Evolutionary conservation across 2,888 invertebrate species (phyloP).

Genomic region (Anthophora plumipes): DNA sequence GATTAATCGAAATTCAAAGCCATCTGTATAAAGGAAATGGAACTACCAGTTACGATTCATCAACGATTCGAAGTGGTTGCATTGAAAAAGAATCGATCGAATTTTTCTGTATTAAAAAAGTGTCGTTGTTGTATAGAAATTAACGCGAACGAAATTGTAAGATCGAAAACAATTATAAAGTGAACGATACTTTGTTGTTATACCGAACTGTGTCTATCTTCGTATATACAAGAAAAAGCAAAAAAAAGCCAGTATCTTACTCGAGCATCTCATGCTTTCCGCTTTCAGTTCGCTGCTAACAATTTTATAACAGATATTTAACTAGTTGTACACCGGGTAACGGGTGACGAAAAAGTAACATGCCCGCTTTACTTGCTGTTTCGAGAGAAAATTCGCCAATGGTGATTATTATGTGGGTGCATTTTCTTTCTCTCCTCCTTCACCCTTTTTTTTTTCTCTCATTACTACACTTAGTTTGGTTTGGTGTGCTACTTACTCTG

Average conservation of each 20-base stretch:
- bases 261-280: slow-evolving; percentile 53
- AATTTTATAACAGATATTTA: slow-evolving; percentile 47
- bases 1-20: slow-evolving; percentile 39
- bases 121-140: slow-evolving; percentile 3
- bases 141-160: slow-evolving; percentile 6
- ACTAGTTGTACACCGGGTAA: slow-evolving; percentile 37
- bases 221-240: slow-evolving; percentile 17
- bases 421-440: neutral
- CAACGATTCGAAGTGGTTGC: neutral
- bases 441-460: neutral
- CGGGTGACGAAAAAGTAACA: slow-evolving; percentile 32
- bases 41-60: slow-evolving; percentile 7
- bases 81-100: neutral
- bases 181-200: slow-evolving; percentile 52
- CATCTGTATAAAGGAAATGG: slow-evolving; percentile 28
- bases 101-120: slow-evolving; percentile 9
- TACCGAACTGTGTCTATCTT: slow-evolving; percentile 67
- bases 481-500: slow-evolving; percentile 46
- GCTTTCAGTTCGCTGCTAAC: slow-evolving; percentile 62
- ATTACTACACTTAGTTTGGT: neutral
- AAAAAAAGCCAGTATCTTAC: slow-evolving; percentile 28
- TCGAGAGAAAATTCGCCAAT: slow-evolving; percentile 11
- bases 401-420: slow-evolving; percentile 1
- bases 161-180: neutral
- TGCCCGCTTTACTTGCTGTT: slow-evolving; percentile 37